A percentile compares a stretch with the other conserved stretches of the same genome.
Evolutionary conservation across 2,113 vertebrate species (phyloP).

Genomic region (Charina bottae): DNA sequence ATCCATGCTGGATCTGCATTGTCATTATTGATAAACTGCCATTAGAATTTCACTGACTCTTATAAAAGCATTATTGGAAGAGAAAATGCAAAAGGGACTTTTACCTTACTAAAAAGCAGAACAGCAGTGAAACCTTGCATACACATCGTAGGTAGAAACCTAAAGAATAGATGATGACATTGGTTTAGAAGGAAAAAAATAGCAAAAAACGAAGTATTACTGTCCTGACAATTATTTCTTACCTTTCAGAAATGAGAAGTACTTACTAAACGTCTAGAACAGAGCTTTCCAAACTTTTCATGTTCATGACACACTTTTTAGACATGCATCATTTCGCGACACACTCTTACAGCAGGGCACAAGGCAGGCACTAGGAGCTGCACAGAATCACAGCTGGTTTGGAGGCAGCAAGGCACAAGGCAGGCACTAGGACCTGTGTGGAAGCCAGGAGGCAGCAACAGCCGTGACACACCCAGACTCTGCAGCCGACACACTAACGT

Average conservation of each 20-base stretch:
- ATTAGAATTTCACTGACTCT: constrained; percentile 9
- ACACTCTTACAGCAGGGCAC: too few relatives aligned
- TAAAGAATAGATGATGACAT: neutral
- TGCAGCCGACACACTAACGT: too few relatives aligned
- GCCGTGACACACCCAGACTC: too few relatives aligned
- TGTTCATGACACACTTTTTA: too few relatives aligned
- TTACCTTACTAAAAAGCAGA: neutral
- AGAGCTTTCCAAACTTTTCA: too few relatives aligned
- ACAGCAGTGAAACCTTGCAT: constrained; percentile 12
- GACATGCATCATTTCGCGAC: too few relatives aligned
- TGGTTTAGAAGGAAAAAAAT: neutral
- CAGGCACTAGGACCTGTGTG: too few relatives aligned
- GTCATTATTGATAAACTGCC: neutral
- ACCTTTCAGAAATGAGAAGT: neutral
- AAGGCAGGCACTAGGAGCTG: too few relatives aligned
- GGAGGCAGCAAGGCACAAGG: too few relatives aligned
- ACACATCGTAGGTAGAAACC: neutral
- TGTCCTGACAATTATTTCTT: neutral
- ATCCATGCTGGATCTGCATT: constrained; percentile 3
- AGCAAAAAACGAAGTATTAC: neutral
- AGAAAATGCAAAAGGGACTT: constrained; percentile 7
- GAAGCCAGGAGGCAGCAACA: too few relatives aligned
- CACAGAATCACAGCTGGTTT: too few relatives aligned
- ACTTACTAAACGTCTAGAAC: neutral
- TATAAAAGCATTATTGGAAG: constrained; percentile 7